phyloP scores from a whole-genome alignment of 1,140 invertebrate genomes.

The Oncopodura yosiiana region DNA sequence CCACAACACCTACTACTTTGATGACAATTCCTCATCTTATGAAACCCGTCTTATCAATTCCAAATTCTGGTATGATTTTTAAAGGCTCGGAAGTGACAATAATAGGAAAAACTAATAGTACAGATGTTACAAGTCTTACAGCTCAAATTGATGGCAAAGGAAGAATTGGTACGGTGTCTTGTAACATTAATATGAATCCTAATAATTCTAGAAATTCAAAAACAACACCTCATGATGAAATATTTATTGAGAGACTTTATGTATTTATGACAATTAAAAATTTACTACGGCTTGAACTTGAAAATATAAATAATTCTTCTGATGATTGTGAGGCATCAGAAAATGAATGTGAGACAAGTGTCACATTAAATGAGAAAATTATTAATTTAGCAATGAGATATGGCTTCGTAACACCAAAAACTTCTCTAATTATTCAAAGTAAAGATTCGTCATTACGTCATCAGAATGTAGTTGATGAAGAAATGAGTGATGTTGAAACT shows the following conservation, averaged over 20 bases:
- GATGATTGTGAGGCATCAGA: conserved; percentile 1
- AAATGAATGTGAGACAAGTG: not conserved
- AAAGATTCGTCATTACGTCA: not conserved
- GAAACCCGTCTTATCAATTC: too few species aligned
- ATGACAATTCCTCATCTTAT: not conserved
- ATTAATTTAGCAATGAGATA: conserved; percentile 24
- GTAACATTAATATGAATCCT: not conserved
- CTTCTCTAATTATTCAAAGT: conserved; percentile 39
- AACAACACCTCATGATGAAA: conserved; percentile 2
- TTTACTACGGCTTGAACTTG: conserved; percentile 34
- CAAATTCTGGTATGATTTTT: conserved; percentile 47
- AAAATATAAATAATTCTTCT: not conserved
- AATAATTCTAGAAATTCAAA: too few species aligned
- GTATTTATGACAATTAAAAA: conserved; percentile 57
- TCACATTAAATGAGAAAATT: not conserved
- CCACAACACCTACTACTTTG: conserved; percentile 40
- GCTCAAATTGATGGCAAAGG: not conserved
- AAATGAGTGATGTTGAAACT: too few species aligned
- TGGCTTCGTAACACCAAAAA: conserved; percentile 40
- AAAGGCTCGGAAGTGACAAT: conserved; percentile 50
- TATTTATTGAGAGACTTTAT: conserved; percentile 53
- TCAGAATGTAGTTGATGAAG: not conserved
- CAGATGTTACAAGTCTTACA: not conserved
- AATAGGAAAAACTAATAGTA: conserved; percentile 40
- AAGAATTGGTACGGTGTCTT: not conserved